Conservation (phyloP, 2,888 invertebrate genomes). For the Griposia aprilina region DNA sequence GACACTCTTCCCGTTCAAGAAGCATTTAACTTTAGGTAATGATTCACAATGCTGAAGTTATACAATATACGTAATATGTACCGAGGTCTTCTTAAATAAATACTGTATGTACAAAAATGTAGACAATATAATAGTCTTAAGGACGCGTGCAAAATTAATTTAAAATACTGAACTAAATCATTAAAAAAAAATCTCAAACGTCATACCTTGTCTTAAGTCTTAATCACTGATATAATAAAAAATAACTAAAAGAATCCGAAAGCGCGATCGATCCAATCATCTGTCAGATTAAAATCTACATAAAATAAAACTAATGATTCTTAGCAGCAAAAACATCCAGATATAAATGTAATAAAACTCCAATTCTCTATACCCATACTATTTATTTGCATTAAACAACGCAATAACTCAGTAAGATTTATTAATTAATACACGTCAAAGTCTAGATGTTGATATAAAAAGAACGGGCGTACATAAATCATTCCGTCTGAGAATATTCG, state of each 20-base stretch:
- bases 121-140: background rate
- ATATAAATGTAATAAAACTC: conserved; percentile 50
- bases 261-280: conserved; percentile 62
- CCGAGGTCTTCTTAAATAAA: background rate
- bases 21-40: background rate
- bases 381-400: conserved; percentile 63
- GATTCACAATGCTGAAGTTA: background rate
- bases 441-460: conserved; percentile 72
- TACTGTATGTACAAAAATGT: no score
- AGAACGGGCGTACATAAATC: conserved; percentile 77
- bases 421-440: conserved; percentile 75
- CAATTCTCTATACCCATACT: conserved; percentile 53
- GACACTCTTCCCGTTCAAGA: background rate
- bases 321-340: conserved; percentile 51
- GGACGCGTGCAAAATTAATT: conserved; percentile 13
- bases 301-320: conserved; percentile 56
- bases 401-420: conserved; percentile 69
- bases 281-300: conserved; percentile 67
- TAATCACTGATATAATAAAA: conserved; percentile 36
- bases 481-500: conserved; percentile 75
- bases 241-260: conserved; percentile 36
- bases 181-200: conserved; percentile 1
- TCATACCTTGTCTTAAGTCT: conserved; percentile 12
- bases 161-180: conserved; percentile 1
- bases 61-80: no score